Conservation (phyloP, 2,113 vertebrate species). For the Podiceps cristatus region DNA sequence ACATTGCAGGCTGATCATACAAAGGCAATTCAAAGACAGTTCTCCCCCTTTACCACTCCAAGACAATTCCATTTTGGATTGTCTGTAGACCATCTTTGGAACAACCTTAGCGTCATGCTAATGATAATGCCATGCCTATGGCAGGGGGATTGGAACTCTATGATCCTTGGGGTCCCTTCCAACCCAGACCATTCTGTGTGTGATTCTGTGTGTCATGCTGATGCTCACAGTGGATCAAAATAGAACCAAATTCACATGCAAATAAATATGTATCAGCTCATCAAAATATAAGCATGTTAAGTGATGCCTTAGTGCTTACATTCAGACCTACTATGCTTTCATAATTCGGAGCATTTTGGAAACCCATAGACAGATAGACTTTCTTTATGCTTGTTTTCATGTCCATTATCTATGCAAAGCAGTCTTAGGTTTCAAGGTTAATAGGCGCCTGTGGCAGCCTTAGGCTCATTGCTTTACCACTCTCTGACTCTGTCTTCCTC, state of each 20-base stretch:
- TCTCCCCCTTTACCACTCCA: neutral
- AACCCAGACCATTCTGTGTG: too few relatives aligned
- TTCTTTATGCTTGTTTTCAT: neutral
- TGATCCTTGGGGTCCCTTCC: too few relatives aligned
- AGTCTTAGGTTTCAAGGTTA: neutral
- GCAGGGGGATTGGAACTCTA: too few relatives aligned
- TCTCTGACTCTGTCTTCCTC: neutral
- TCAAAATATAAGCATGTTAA: neutral
- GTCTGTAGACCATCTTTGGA: rapidly evolving
- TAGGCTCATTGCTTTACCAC: neutral
- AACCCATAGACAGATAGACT: neutral
- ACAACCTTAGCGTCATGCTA: neutral
- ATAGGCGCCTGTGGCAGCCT: neutral
- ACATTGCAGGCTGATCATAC: neutral
- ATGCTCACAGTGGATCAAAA: neutral
- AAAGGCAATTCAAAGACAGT: neutral
- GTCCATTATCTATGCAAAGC: neutral
- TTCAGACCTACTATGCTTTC: neutral
- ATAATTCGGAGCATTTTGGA: neutral
- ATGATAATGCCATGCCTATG: too few relatives aligned
- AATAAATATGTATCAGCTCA: neutral
- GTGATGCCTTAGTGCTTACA: neutral
- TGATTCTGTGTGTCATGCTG: too few relatives aligned
- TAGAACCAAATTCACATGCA: neutral
- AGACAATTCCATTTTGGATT: neutral